Evolutionary conservation across 64 coral and sea anemone species (phyloP), one percentile per base, ranked within the genome.

Genomic region (Pocillopora damicornis): DNA sequence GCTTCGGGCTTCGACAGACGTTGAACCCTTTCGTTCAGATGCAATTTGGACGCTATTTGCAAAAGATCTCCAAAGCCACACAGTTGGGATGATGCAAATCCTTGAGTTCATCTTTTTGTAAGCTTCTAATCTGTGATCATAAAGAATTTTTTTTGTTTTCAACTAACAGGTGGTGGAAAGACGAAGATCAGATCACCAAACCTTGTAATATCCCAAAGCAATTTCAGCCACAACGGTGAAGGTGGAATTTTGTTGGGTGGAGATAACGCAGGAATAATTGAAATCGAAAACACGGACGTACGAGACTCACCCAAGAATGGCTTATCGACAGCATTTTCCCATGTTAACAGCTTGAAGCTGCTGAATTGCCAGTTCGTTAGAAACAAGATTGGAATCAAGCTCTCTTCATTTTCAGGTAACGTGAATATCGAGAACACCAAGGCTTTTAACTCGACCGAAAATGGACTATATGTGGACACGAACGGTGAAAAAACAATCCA

Each of bases 361-460:
- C 17, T 83, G 2, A 83, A 83, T 18, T 65, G 80, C 26, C 68
- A 61, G 0, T 83, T 83, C 15, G 17, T 68, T 45, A 13, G 61
- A 56, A 83, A 83, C 51, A 67, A 68, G 9, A 45, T 45, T 83
- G 80, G 80, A 0, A 51, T 83, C 14, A 22, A 2, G 7, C 80
- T 83, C 17, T 68, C 35, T 67, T 67, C 30, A 11, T 83, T 83
- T 68, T 83, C 80, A 37, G 80, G 80, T 9, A 83, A 56, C 16
- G 36, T 68, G 11, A 83, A 9, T 12, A 23, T 83, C 20, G 80
- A 83, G 68, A 68, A 67, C 20, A 37, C 61, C 62, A 38, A 16
- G 0, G 62, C 68, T 66, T 65, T 35, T 38, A 83, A 83, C 18
- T 68, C 80, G 8, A 66, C 61, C 17, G 18, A 64, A 30, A 83